Evolutionary conservation across 2,797 vertebrate species (phyloP), one percentile per base, ranked within the genome.

Genomic region (Sylvia borin): DNA sequence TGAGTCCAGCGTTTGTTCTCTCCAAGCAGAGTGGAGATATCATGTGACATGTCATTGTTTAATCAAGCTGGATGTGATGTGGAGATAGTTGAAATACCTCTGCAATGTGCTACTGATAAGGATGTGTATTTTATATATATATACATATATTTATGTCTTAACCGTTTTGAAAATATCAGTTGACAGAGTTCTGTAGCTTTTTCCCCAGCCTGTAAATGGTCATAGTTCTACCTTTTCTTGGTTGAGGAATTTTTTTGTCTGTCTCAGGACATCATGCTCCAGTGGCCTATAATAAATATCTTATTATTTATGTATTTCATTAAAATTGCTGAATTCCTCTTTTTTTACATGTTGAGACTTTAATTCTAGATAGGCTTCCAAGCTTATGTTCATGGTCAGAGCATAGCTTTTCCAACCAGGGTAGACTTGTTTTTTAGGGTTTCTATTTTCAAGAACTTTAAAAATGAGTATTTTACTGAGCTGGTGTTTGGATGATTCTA

Each of bases 351-450:
- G 38, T 62, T 89, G 81, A 84, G 79, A 89, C 34, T 84, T 85
- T 93, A 57, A 76, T 88, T 90, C 67, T 55, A 82, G 62, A 34
- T 71, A 71, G 71, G 80, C 83, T 84, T 96, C 82, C 89, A 48
- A 73, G 67, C 66, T 96, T 93, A 81, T 55, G 17, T 48, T 54
- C 68, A 25, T 91, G 95, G 65, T 95, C 88, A 86, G 50, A 95
- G 55, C 47, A 85, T n/a, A 55, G 47, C 34, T 89, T 90, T 88
- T 95, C 70, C 50, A 90, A 24, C 16, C 32, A 89, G 81, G 76
- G 60, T 83, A 26, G 29, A 11, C 81, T 91, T 84, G 40, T 88
- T 79, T 79, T 83, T 74, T 31, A 70, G 18, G 11, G n/a, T 81
- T 93, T 65, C 24, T 88, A 57, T 90, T 93, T 93, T 78, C 51